A percentile compares a stretch with the other conserved stretches of the same genome.
Conservation (phyloP, 2,888 invertebrate species). For the Thymelicus sylvestris region DNA sequence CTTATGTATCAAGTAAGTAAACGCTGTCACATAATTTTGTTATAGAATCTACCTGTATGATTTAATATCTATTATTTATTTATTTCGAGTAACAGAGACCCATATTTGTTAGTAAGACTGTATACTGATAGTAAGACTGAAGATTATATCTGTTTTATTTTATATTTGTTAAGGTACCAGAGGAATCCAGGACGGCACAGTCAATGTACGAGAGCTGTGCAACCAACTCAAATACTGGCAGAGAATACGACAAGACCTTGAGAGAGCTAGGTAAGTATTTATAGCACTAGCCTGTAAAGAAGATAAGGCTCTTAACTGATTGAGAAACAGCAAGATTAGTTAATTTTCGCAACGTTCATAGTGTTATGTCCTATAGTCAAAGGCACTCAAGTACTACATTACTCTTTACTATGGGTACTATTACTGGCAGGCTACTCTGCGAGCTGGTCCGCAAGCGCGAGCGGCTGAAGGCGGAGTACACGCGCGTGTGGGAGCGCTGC, state of each 20-base stretch:
- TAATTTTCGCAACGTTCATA: too few species aligned
- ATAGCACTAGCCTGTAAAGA: too few species aligned
- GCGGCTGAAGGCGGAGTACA: conserved; percentile 95
- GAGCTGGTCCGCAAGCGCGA: conserved; percentile 98
- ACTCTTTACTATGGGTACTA: neutral
- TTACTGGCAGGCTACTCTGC: conserved; percentile 88
- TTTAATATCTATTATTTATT: neutral
- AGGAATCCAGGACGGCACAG: conserved; percentile 86
- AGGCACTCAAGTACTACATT: too few species aligned
- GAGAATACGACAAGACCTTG: conserved; percentile 96
- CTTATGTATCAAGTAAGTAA: too few species aligned
- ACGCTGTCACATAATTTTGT: too few species aligned
- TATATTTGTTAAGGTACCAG: conserved; percentile 63
- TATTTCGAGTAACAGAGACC: too few species aligned
- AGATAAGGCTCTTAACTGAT: too few species aligned
- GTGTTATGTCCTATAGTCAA: too few species aligned
- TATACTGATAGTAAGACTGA: too few species aligned
- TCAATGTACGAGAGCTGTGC: conserved; percentile 90
- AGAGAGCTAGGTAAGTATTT: conserved; percentile 88
- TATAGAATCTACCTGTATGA: too few species aligned
- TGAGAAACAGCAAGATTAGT: too few species aligned
- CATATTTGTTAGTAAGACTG: too few species aligned
- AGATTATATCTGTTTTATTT: conserved; percentile 12
- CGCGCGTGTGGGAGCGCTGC: conserved; percentile 91
- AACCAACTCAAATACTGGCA: conserved; percentile 97